Base-by-base conservation (phyloP, 2,113 vertebrate species). In the Artemisiospiza belli region DNA sequence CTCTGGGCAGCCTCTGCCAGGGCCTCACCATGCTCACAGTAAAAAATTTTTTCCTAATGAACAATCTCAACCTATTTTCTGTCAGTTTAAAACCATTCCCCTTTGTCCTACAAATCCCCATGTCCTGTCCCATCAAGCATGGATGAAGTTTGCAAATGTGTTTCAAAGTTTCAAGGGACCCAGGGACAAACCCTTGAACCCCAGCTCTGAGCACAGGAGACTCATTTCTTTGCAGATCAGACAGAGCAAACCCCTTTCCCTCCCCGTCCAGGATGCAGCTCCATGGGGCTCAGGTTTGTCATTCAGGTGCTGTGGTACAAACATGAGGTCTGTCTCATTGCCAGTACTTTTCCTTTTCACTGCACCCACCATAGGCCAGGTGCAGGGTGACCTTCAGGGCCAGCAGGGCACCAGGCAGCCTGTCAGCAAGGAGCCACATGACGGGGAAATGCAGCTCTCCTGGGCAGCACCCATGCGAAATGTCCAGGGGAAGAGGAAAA, bases 291-390 rank as follows among this genome's bases (percentile, higher is more conserved):
- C 43, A 35, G 33, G 21, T 55, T 78, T 23, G 10, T 39, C 12
- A 18, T 80, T 55, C 72, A 74, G 68, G 67, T 5, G 0, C 79
- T 70, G 25, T 67, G 76, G 39, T 88, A 62, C 54, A 24, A 20
- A 70, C 16, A 35, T 1, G 33, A 64, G 87, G 55, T 24, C 51
- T 20, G 24, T 31, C 44, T 78, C 31, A 7, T 78, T 86, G 89
- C 83, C 83, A 72, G 96, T 97, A 92, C 30, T 97, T 96, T 95
- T 97, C 94, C 94, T 86, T 49, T 84, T 44, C 3, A 0, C 61
- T 43, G 7, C 59, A n/a, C 62, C 39, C 81, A 37, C 35, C 33
- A n/a, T 11, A 12, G 2, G 30, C 85, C 93, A 93, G 90, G 55
- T 93, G 90, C 4, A 7, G 24, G 8, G 49, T 96, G 95, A 96